Base-by-base conservation (phyloP, 2,888 invertebrate genomes). In the Epirrita christyi region DNA sequence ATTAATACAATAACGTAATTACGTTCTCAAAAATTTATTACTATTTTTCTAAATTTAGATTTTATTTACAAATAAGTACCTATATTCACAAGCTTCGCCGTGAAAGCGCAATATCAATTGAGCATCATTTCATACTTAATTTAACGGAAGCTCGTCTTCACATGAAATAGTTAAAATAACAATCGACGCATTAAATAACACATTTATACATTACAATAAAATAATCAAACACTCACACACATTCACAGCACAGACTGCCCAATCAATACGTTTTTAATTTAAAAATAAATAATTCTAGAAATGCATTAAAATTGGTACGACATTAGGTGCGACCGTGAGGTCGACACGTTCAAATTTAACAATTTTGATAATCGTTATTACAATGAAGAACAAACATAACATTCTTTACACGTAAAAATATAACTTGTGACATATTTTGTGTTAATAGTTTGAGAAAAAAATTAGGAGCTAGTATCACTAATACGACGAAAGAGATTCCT, bases 401-500 rank as follows among this genome's bases (percentile, higher is more conserved):
- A 89, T 85, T 84, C 77, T 81, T 71, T 81, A 83, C 78, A 88
- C 81, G 78, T 80, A 84, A 80, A 60, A 71, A 77, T 83, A 82
- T 81, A 84, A 83, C 76, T 91, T 91, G 91, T 92, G 91, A 92
- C 91, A 85, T 83, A 83, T 81, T 86, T 89, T 90, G 89, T 88
- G 88, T 88, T 85, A 82, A 81, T 80, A 83, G 80, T 82, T 87
- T 84, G 81, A 82, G 81, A 86, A 80, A 86, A 80, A 83, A 85
- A 88, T 90, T 92, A 92, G 89, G 83, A 89, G 85, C 92, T 92
- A 92, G 88, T 92, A 92, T 92, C 92, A 92, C 92, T 92, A 91
- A 88, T 85, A 82, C 81, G 84, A 90, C 89, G 90, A 89, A 88
- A 88, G 81, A 85, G 77, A 87, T 88, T 90, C 86, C 88, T 85